These are phyloP conservation scores for Diachasma alloeum DNA, from an alignment of 1,140 invertebrate genomes.

Conservation along the genomic window DNA sequence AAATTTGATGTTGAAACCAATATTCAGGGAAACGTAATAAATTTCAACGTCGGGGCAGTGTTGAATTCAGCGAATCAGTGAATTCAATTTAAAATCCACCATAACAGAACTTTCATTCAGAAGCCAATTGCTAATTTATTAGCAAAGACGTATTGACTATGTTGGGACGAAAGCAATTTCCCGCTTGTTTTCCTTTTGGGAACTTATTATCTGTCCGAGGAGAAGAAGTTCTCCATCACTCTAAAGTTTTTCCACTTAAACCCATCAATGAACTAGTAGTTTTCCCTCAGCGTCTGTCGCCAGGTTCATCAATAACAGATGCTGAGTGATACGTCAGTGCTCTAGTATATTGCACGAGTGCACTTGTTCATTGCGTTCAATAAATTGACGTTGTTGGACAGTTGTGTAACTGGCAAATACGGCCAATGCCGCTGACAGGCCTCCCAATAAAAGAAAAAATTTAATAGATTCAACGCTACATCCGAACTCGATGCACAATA, in stretches of 20 bases:
- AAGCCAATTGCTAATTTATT: no score
- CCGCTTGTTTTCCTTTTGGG: background rate
- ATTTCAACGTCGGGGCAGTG: no score
- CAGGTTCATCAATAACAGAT: constrained; percentile 4
- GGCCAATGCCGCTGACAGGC: constrained; percentile 25
- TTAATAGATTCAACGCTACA: background rate
- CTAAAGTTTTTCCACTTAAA: constrained; percentile 16
- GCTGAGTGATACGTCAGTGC: background rate
- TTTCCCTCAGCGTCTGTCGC: background rate
- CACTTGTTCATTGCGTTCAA: constrained; percentile 19
- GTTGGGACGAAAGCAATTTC: no score
- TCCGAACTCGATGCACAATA: background rate
- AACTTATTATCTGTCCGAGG: background rate
- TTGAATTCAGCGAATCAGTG: no score
- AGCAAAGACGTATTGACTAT: no score
- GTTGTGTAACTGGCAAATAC: background rate
- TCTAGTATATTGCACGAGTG: background rate
- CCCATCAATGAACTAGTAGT: background rate
- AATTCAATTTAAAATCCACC: no score
- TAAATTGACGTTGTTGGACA: constrained; percentile 19
- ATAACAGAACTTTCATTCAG: no score
- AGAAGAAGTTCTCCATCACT: background rate
- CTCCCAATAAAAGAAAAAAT: constrained; percentile 5
- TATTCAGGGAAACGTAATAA: no score
- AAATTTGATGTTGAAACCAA: no score